Conservation (phyloP, 1,140 invertebrate genomes). For the Trinorchestia longiramus region DNA sequence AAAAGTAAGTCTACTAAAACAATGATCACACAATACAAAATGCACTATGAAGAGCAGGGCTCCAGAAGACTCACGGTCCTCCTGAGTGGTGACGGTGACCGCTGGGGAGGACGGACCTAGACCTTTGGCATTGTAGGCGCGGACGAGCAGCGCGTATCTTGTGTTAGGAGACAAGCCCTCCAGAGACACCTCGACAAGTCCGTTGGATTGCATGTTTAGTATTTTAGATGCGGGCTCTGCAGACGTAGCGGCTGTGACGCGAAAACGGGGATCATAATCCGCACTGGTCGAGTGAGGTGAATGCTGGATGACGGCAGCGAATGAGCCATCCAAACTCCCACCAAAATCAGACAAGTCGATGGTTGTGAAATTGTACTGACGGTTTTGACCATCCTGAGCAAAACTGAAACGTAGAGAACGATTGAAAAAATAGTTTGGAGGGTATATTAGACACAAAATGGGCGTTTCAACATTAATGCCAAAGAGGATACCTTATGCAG, state of each 20-base stretch:
- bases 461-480: too few species aligned
- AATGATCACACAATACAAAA: too few species aligned
- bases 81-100: slow-evolving; percentile 80
- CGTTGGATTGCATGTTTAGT: neutral
- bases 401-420: neutral
- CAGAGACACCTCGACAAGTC: neutral
- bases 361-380: slow-evolving; percentile 28
- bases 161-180: slow-evolving; percentile 67
- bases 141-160: slow-evolving; percentile 88
- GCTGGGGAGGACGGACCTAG: slow-evolving; percentile 89
- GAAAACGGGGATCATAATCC: neutral
- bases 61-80: slow-evolving; percentile 72
- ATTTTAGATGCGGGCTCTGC: slow-evolving; percentile 54
- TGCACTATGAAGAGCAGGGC: neutral
- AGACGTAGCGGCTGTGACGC: neutral
- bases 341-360: slow-evolving; percentile 10
- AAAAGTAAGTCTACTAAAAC: too few species aligned
- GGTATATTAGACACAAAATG: neutral
- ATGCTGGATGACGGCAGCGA: slow-evolving; percentile 33
- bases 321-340: neutral
- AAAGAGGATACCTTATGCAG: neutral
- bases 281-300: neutral
- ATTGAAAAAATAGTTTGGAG: neutral
- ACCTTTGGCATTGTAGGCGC: slow-evolving; percentile 94
- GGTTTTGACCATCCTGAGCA: slow-evolving; percentile 6